phyloP scores from a whole-genome alignment of 1,140 invertebrate species.

The Artemia franciscana region DNA sequence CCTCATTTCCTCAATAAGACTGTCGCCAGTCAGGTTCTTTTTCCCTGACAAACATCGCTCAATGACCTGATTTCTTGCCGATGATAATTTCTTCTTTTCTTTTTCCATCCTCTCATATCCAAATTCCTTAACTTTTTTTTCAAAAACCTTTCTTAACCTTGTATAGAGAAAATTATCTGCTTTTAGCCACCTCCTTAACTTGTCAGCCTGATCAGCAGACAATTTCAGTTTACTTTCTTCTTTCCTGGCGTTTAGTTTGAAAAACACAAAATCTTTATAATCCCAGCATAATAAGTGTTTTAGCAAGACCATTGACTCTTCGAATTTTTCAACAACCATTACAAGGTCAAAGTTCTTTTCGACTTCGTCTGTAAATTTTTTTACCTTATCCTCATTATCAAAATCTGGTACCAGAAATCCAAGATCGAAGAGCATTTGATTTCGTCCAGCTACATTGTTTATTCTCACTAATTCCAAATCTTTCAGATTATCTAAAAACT shows the following conservation, averaged over 20 bases:
- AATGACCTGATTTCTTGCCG: too few relatives aligned
- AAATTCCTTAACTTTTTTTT: neutral
- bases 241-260: neutral
- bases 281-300: neutral
- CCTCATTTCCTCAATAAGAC: too few relatives aligned
- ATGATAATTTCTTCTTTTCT: neutral
- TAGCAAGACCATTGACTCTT: neutral
- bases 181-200: neutral
- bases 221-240: neutral
- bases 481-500: too few relatives aligned
- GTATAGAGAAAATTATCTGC: neutral
- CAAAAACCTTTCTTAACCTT: neutral
- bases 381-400: neutral
- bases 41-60: too few relatives aligned
- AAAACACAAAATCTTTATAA: neutral
- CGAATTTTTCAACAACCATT: neutral
- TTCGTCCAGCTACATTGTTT: neutral
- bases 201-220: neutral
- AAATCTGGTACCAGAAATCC: neutral
- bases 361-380: neutral
- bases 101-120: neutral
- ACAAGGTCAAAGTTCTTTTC: neutral
- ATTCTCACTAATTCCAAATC: too few relatives aligned
- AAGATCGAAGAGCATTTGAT: neutral
- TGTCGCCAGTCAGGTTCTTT: too few relatives aligned